Evolutionary conservation across 2,888 invertebrate genomes (phyloP).

Genomic region (Nymphalis polychloros): DNA sequence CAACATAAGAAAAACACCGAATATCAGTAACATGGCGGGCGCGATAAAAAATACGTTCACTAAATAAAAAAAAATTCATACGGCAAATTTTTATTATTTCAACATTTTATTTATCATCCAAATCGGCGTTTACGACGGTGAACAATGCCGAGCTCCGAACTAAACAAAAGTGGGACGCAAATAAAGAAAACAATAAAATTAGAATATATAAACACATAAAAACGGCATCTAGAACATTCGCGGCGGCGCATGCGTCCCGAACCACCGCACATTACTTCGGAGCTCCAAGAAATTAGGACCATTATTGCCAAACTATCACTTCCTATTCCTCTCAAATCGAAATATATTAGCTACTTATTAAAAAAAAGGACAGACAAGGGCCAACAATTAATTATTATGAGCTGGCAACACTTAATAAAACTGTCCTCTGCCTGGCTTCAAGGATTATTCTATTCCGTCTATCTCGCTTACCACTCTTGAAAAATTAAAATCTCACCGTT

Average conservation of each 20-base stretch:
- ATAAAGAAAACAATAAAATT: conserved; percentile 83
- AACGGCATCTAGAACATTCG: conserved; percentile 72
- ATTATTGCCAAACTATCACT: background rate
- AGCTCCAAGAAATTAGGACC: conserved; percentile 58
- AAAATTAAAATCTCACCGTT: background rate
- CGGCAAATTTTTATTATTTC: conserved; percentile 58
- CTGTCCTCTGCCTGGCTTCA: background rate
- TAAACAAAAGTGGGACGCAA: conserved; percentile 82
- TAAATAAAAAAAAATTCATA: conserved; percentile 48
- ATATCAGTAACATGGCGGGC: conserved; percentile 36
- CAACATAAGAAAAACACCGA: conserved; percentile 38
- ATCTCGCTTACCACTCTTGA: conserved; percentile 1
- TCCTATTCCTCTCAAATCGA: no score
- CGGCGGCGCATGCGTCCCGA: conserved; percentile 63
- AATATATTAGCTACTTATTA: no score
- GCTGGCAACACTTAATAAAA: conserved; percentile 3
- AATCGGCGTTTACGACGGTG: conserved; percentile 79
- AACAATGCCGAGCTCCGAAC: conserved; percentile 79
- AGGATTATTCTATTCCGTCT: background rate
- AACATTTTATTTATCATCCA: conserved; percentile 81
- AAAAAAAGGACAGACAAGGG: no score
- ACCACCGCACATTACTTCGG: conserved; percentile 56
- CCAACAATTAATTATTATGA: background rate
- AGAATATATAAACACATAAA: conserved; percentile 82
- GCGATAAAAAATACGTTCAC: conserved; percentile 45